Evolutionary conservation across 2,888 invertebrate genomes (phyloP).

Genomic region (Pardosa pseudoannulata): DNA sequence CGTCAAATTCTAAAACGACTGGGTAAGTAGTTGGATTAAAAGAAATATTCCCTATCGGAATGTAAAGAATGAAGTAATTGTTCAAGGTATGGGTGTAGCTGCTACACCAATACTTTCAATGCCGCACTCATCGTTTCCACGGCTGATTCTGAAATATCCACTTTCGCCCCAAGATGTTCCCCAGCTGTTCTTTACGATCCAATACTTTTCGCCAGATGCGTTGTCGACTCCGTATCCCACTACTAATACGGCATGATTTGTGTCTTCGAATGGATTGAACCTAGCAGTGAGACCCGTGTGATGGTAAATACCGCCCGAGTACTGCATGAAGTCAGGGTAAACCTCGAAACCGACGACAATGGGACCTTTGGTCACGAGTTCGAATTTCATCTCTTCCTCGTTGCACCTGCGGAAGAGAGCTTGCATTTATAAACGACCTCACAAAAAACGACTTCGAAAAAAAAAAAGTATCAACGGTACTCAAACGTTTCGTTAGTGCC

Average conservation of each 20-base stretch:
- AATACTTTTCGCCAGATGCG: slow-evolving; percentile 75
- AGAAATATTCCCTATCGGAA: no score
- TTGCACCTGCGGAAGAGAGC: slow-evolving; percentile 77
- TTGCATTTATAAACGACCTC: no score
- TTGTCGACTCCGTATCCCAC: slow-evolving; percentile 78
- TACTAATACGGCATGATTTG: slow-evolving; percentile 78
- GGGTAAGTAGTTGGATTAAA: no score
- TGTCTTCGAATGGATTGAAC: slow-evolving; percentile 77
- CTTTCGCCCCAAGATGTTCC: slow-evolving; percentile 76
- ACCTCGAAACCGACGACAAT: slow-evolving; percentile 79
- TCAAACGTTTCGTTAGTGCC: no score
- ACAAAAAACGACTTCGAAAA: no score
- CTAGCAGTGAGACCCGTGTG: slow-evolving; percentile 76
- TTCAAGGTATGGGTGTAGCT: slow-evolving; percentile 73
- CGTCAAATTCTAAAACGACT: no score
- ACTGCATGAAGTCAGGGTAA: slow-evolving; percentile 78
- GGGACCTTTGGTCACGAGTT: slow-evolving; percentile 79
- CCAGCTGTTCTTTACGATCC: slow-evolving; percentile 76
- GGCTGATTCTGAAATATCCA: slow-evolving; percentile 75
- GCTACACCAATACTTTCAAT: slow-evolving; percentile 73
- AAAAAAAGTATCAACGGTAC: no score
- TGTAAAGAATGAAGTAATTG: no score
- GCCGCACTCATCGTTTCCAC: slow-evolving; percentile 75
- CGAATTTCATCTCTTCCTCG: slow-evolving; percentile 79
- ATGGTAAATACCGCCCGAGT: slow-evolving; percentile 78